phyloP scores from a whole-genome alignment of 2,888 invertebrate species.

The Tipula confusa region DNA sequence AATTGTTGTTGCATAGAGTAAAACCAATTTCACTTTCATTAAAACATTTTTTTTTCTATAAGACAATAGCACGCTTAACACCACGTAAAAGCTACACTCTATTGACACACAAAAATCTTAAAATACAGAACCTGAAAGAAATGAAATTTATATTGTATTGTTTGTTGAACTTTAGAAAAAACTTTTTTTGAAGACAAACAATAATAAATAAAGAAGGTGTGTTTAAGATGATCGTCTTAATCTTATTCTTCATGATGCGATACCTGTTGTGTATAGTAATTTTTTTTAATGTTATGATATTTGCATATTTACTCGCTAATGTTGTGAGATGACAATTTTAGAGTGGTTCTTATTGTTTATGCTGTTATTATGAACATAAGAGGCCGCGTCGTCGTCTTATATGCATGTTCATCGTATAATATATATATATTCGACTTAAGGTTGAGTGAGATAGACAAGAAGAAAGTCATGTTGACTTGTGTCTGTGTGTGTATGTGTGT shows the following conservation, averaged over 20 bases:
- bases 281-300: background rate
- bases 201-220: slow-evolving; percentile 15
- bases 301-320: background rate
- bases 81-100: background rate
- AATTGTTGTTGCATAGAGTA: background rate
- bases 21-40: background rate
- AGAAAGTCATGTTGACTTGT: background rate
- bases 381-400: background rate
- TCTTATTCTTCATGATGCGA: slow-evolving; percentile 25
- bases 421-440: background rate
- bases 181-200: background rate
- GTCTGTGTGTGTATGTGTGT: no score
- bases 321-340: background rate
- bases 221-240: background rate
- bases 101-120: background rate
- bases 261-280: background rate
- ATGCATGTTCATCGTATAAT: background rate
- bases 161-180: background rate
- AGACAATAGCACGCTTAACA: background rate
- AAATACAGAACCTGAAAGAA: background rate
- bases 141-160: slow-evolving; percentile 12
- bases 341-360: background rate
- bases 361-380: background rate
- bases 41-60: background rate
- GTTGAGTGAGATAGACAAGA: background rate